These are phyloP conservation scores for Drosophila athabasca DNA, from an alignment of 1,140 invertebrate species.

Conservation along the genomic window DNA sequence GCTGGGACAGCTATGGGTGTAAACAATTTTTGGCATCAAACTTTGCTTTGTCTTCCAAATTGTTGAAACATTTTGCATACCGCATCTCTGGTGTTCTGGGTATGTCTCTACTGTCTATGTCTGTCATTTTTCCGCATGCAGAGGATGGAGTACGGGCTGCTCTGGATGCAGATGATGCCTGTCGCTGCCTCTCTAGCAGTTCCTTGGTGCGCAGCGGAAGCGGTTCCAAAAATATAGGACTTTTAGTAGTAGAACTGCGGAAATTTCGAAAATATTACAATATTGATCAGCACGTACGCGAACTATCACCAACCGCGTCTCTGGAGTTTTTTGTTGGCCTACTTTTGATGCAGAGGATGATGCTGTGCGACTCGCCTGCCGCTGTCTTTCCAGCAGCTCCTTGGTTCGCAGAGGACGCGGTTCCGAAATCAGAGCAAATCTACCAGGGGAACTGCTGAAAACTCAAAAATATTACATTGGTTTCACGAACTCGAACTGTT, in stretches of 20 bases:
- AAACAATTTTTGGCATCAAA: too few relatives aligned
- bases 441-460: too few relatives aligned
- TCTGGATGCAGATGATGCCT: not conserved
- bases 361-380: not conserved
- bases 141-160: too few relatives aligned
- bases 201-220: constrained; percentile 27
- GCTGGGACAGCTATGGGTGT: not conserved
- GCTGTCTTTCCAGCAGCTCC: constrained; percentile 4
- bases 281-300: too few relatives aligned
- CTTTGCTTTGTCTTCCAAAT: not conserved
- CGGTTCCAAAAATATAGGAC: not conserved
- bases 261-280: not conserved
- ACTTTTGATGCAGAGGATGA: not conserved
- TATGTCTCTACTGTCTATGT: not conserved
- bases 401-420: not conserved
- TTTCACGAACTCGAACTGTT: too few relatives aligned
- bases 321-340: not conserved
- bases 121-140: too few relatives aligned
- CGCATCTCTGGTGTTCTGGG: not conserved
- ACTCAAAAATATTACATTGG: not conserved
- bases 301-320: too few relatives aligned
- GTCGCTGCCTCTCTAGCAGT: constrained; percentile 11
- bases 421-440: not conserved
- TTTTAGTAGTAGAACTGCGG: too few relatives aligned
- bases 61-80: constrained; percentile 6